Evolutionary conservation across 2,888 invertebrate species (phyloP).

Genomic region (Heterodera filipjevi): DNA sequence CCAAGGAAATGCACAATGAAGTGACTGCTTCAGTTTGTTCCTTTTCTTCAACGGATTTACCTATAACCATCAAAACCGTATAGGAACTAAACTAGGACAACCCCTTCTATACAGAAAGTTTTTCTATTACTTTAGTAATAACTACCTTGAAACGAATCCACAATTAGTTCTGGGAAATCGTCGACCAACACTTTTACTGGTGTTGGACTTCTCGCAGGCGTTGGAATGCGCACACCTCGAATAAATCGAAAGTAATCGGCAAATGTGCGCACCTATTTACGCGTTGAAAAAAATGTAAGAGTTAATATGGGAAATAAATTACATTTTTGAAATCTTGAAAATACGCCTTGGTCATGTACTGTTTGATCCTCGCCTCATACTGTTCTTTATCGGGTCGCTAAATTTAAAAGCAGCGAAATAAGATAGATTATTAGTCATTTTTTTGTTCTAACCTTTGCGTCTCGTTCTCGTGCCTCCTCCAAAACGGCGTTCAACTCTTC

Average conservation of each 20-base stretch:
- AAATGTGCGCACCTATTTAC: slow-evolving; percentile 19
- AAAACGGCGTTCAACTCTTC: slow-evolving; percentile 27
- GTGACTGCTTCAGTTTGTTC: neutral
- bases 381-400: slow-evolving; percentile 25
- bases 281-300: neutral
- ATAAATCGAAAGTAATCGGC: slow-evolving; percentile 21
- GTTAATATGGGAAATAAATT: neutral
- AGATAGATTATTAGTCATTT: neutral
- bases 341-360: slow-evolving; percentile 11
- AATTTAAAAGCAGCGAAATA: neutral
- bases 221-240: slow-evolving; percentile 17
- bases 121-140: neutral
- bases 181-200: neutral
- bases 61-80: slow-evolving; percentile 3
- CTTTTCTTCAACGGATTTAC: slow-evolving; percentile 8
- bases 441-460: slow-evolving; percentile 19
- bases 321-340: slow-evolving; percentile 31
- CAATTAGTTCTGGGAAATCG: neutral
- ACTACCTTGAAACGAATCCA: neutral
- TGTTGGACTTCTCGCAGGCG: slow-evolving; percentile 10
- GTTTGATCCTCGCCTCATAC: slow-evolving; percentile 18
- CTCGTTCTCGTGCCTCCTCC: slow-evolving; percentile 30
- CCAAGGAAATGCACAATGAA: slow-evolving; percentile 3
- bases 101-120: neutral
- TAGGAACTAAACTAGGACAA: neutral